A percentile compares a stretch with the other conserved stretches of the same genome.
These are phyloP conservation scores for Antennarius striatus DNA, from an alignment of 2,113 vertebrate genomes.

Conservation along the genomic window DNA sequence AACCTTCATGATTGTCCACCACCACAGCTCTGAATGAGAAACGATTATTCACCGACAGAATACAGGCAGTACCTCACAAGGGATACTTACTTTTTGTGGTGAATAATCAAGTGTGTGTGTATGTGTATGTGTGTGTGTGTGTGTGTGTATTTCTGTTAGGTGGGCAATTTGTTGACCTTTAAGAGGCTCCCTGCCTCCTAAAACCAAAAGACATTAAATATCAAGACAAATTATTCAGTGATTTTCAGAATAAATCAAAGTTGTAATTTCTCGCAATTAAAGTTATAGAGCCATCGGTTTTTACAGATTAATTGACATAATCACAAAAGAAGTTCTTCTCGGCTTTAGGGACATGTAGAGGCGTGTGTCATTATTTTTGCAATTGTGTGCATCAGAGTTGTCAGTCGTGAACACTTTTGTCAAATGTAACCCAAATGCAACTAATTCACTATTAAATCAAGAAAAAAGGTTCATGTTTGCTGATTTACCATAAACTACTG, in stretches of 20 bases:
- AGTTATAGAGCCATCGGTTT: not conserved
- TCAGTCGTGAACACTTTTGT: too few species aligned
- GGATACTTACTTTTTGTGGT: not conserved
- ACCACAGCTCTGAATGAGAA: slow-evolving; percentile 1
- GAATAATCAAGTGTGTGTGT: not conserved
- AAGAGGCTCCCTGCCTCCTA: not conserved
- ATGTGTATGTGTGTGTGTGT: too few species aligned
- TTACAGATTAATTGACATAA: too few species aligned
- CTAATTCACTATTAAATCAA: too few species aligned
- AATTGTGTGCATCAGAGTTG: not conserved
- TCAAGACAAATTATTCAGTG: too few species aligned
- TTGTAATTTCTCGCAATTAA: not conserved
- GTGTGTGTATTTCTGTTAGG: not conserved
- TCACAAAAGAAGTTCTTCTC: too few species aligned
- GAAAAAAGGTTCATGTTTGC: too few species aligned
- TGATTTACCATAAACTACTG: not conserved
- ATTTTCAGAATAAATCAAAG: not conserved
- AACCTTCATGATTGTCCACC: slow-evolving; percentile 6
- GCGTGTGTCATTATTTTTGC: not conserved
- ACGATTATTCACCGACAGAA: not conserved
- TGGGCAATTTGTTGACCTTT: not conserved
- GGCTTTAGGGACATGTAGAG: not conserved
- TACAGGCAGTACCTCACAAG: too few species aligned
- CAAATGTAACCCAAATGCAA: too few species aligned
- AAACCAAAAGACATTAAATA: too few species aligned